Evolutionary conservation across 2,797 vertebrate species (phyloP), one percentile per base, ranked within the genome.

Genomic region (Sebastes hopkinsi): DNA sequence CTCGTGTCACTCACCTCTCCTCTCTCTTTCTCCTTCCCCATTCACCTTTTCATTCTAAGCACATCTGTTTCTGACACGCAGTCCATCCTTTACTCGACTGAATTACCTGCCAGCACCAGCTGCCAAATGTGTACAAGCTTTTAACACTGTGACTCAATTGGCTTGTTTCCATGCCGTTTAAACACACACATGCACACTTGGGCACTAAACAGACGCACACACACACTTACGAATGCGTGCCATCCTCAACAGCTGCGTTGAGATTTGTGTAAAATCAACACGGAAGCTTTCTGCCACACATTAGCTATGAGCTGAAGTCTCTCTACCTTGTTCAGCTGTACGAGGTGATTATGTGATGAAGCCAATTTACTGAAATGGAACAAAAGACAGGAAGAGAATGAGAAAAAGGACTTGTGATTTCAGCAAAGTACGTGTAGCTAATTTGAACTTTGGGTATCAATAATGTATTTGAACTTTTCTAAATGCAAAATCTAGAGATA

Each of bases 121-220:
- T 93, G 92, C 91, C 90, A 94, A 92, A 92, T 81, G 82, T 88
- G 85, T 89, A 87, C 84, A 90, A 88, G 90, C 92, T 90, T 92
- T 93, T 93, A 92, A 92, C 92, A 84, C 87, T 67, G 80, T 85
- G 87, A 87, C 87, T 92, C 83, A 85, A 69, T 72, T 93, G 92
- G 92, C 88, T 87, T 69, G 46, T 79, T 84, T 89, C 91, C 91
- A 92, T 72, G 56, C 62, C 60, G 80, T 73, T 85, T 85, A 75
- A 85, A 77, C 81, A 70, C 82, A 75, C 71, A 68, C 69, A 56
- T 25, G 18, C 80, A 75, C 59, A 32, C 75, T 38, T 1, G 23
- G 76, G 50, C 75, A 46, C 16, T 67, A 67, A 75, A 82, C 50
- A 64, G 67, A 77, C 68, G 46, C 69, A 36, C 72, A 70, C 80